phyloP scores from a whole-genome alignment of 2,113 vertebrate species.

The Entelurus aequoreus region DNA sequence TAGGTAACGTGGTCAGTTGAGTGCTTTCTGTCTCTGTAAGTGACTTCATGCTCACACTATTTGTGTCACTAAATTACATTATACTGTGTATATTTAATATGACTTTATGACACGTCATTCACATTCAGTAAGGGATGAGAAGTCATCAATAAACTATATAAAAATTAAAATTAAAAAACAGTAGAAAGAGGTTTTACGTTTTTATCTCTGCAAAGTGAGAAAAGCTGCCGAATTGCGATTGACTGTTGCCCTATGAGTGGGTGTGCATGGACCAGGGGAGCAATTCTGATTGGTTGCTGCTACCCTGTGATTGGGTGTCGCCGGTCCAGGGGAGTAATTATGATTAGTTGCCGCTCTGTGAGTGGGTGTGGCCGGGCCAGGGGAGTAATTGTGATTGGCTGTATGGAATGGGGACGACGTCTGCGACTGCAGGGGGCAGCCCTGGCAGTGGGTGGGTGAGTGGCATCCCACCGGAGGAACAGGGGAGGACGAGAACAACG shows the following conservation, averaged over 20 bases:
- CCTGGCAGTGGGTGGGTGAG: slow-evolving; percentile 78
- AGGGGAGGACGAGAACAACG: slow-evolving; percentile 74
- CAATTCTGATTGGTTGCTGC: slow-evolving; percentile 37
- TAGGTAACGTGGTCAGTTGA: slow-evolving; percentile 22
- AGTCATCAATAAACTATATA: no score
- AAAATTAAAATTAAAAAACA: not conserved
- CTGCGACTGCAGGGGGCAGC: slow-evolving; percentile 77
- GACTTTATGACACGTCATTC: not conserved
- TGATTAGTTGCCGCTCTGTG: slow-evolving; percentile 55
- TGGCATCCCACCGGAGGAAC: slow-evolving; percentile 39
- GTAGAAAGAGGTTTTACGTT: not conserved
- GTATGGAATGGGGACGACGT: slow-evolving; percentile 73
- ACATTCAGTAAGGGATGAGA: slow-evolving; percentile 11
- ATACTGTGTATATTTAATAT: slow-evolving; percentile 8
- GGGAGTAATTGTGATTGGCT: slow-evolving; percentile 61
- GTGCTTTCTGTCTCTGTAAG: slow-evolving; percentile 37
- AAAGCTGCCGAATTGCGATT: slow-evolving; percentile 70
- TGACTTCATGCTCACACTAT: slow-evolving; percentile 17
- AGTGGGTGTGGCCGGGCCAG: slow-evolving; percentile 62
- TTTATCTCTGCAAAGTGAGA: slow-evolving; percentile 81
- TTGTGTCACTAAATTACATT: slow-evolving; percentile 36
- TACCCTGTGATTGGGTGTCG: slow-evolving; percentile 1
- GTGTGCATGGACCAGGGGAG: not conserved
- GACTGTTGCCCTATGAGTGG: not conserved
- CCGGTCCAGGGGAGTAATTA: slow-evolving; percentile 32